A percentile compares a stretch with the other conserved stretches of the same genome.
phyloP scores from a whole-genome alignment of 1,140 invertebrate species.

The Lucilia sericata region DNA sequence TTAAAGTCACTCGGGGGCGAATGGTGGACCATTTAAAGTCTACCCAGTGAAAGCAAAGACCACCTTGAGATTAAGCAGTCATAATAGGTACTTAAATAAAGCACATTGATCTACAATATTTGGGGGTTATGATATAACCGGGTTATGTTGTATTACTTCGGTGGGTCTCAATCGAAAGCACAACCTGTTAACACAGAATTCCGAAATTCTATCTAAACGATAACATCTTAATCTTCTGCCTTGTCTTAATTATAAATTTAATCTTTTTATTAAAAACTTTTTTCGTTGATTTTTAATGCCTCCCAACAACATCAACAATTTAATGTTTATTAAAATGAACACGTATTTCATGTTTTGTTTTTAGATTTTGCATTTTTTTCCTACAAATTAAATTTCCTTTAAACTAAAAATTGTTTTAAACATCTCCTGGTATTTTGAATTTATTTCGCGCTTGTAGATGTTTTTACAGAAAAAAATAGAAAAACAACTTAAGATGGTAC shows the following conservation, averaged over 20 bases:
- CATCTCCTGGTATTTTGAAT: neutral
- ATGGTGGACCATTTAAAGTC: too few relatives aligned
- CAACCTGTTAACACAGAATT: too few relatives aligned
- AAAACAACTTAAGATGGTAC: neutral
- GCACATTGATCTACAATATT: too few relatives aligned
- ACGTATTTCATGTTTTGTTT: constrained; percentile 29
- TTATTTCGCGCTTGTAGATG: neutral
- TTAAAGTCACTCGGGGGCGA: too few relatives aligned
- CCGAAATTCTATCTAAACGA: too few relatives aligned
- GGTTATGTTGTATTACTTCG: too few relatives aligned
- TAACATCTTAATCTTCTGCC: neutral
- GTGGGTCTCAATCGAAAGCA: too few relatives aligned
- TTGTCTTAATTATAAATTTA: constrained; percentile 2
- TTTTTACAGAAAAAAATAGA: neutral
- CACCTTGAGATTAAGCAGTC: too few relatives aligned
- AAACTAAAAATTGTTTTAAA: constrained; percentile 15
- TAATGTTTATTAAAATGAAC: constrained; percentile 24
- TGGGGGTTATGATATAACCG: too few relatives aligned
- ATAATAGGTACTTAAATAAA: too few relatives aligned
- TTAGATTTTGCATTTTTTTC: constrained; percentile 7
- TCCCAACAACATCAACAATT: constrained; percentile 5
- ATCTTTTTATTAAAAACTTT: neutral
- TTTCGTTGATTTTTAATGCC: constrained; percentile 8
- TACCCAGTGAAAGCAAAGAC: too few relatives aligned
- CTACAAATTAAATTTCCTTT: neutral